A percentile compares a stretch with the other conserved stretches of the same genome.
Evolutionary conservation across 2,113 vertebrate species (phyloP).

Genomic region (Antechinus flavipes): DNA sequence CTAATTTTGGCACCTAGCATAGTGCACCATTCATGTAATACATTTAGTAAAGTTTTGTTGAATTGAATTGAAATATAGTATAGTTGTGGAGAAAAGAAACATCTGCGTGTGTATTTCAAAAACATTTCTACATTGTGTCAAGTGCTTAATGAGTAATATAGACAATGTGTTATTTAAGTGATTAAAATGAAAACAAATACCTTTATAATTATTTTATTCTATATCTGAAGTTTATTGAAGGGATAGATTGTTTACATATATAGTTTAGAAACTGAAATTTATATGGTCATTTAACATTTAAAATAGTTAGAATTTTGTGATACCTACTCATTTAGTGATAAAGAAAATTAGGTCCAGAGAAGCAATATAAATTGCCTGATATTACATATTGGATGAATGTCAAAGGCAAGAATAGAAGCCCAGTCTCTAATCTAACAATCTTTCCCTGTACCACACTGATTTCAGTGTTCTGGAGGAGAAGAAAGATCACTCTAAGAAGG

Average conservation of each 20-base stretch:
- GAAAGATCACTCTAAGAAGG: not conserved
- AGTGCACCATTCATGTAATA: not conserved
- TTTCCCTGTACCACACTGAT: not conserved
- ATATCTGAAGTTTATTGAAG: not conserved
- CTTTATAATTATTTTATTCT: not conserved
- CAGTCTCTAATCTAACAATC: not conserved
- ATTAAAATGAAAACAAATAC: not conserved
- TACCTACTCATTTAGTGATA: not conserved
- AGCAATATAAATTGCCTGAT: not conserved
- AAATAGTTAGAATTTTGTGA: not conserved
- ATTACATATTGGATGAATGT: not conserved
- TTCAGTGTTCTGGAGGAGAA: not conserved
- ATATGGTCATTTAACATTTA: not conserved
- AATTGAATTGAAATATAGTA: not conserved
- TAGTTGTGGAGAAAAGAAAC: not conserved
- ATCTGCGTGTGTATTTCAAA: not conserved
- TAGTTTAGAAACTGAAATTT: not conserved
- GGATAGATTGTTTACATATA: not conserved
- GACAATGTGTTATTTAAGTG: not conserved
- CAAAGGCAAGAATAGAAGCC: not conserved
- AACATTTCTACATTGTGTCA: not conserved
- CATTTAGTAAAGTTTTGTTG: not conserved
- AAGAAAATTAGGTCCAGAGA: not conserved
- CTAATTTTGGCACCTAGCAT: not conserved
- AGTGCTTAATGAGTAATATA: not conserved